Evolutionary conservation across 2,888 invertebrate species (phyloP).

Genomic region (Amphimallon solstitiale): DNA sequence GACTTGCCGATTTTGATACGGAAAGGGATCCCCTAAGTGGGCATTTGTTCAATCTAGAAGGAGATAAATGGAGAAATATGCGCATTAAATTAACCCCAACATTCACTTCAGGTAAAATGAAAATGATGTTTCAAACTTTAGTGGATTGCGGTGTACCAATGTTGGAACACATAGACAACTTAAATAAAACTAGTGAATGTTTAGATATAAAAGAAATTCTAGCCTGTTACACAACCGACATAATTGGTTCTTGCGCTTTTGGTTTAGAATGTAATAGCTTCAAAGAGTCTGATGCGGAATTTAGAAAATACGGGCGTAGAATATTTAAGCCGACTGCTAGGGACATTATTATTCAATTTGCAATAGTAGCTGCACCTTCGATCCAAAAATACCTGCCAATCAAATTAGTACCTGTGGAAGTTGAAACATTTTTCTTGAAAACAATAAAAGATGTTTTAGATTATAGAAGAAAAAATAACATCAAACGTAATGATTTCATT

Average conservation of each 20-base stretch:
- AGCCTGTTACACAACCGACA: no score
- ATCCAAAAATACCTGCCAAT: not conserved
- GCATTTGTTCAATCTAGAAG: constrained; percentile 15
- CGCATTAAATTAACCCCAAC: constrained; percentile 20
- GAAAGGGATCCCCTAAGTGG: constrained; percentile 9
- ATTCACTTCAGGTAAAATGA: no score
- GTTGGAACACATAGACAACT: not conserved
- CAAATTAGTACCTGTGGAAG: not conserved
- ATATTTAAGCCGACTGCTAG: constrained; percentile 1
- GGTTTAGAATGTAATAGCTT: no score
- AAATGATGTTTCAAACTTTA: constrained; percentile 20
- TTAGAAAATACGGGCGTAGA: constrained; percentile 17
- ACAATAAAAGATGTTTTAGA: not conserved
- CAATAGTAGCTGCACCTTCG: constrained; percentile 25
- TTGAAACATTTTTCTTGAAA: not conserved
- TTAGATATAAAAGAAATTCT: no score
- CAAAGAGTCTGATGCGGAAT: constrained; percentile 22
- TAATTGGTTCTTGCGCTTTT: no score
- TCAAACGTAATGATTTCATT: constrained; percentile 5
- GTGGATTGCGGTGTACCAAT: constrained; percentile 4
- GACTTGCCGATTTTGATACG: constrained; percentile 48
- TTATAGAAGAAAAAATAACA: not conserved
- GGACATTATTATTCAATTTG: constrained; percentile 8
- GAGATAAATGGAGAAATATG: constrained; percentile 18
- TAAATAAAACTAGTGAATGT: not conserved